These are phyloP conservation scores for Cephalopterus ornatus DNA, from an alignment of 2,113 vertebrate species.

Conservation along the genomic window DNA sequence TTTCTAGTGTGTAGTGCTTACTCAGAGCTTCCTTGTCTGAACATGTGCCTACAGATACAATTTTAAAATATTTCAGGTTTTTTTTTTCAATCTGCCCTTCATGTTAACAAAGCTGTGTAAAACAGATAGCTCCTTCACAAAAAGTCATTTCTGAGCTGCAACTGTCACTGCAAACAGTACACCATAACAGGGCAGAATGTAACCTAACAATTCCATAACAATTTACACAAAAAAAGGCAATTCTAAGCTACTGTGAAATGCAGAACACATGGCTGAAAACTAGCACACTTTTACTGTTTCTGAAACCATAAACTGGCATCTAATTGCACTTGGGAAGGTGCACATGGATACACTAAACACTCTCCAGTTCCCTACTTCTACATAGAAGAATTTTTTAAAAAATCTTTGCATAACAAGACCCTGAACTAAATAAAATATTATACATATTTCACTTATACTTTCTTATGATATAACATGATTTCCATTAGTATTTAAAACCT, in stretches of 20 bases:
- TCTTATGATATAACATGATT: not conserved
- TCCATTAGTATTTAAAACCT: not conserved
- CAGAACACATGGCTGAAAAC: not conserved
- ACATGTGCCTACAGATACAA: not conserved
- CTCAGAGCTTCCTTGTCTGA: not conserved
- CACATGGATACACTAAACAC: not conserved
- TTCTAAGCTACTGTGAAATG: not conserved
- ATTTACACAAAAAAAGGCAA: not conserved
- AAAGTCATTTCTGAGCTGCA: not conserved
- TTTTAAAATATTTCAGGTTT: not conserved
- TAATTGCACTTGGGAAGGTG: not conserved
- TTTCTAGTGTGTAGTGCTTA: not conserved
- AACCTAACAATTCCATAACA: not conserved
- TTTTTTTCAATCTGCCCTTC: not conserved
- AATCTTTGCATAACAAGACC: not conserved
- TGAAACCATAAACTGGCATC: not conserved
- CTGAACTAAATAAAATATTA: not conserved
- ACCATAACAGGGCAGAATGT: not conserved
- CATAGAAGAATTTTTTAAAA: not conserved
- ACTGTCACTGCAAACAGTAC: not conserved
- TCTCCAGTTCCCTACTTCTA: not conserved
- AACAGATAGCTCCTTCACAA: not conserved
- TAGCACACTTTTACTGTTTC: not conserved
- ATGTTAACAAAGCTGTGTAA: not conserved
- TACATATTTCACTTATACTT: not conserved